A percentile compares a stretch with the other conserved stretches of the same genome.
These are phyloP conservation scores for Hemitrygon akajei DNA, from an alignment of 2,797 vertebrate species.

Conservation along the genomic window DNA sequence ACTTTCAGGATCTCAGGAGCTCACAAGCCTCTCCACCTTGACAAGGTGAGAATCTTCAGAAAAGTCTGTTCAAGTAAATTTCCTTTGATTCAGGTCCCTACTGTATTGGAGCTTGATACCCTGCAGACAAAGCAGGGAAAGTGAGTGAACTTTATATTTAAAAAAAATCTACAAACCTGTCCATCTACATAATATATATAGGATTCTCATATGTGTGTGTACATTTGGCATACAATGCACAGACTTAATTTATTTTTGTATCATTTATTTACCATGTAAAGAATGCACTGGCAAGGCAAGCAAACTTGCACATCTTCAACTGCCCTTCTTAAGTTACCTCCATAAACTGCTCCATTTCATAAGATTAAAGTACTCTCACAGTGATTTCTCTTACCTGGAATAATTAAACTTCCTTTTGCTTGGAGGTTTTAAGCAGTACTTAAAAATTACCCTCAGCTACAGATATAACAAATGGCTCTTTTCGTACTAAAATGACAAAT, in stretches of 20 bases:
- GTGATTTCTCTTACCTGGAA: too few species aligned
- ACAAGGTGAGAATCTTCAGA: too few species aligned
- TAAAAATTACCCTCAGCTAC: background rate
- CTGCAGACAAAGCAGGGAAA: background rate
- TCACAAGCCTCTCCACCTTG: too few species aligned
- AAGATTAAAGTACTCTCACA: too few species aligned
- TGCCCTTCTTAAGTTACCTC: too few species aligned
- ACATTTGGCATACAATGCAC: background rate
- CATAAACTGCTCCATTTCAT: too few species aligned
- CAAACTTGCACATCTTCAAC: too few species aligned
- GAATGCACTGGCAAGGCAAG: too few species aligned
- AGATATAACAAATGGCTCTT: background rate
- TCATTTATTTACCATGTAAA: too few species aligned
- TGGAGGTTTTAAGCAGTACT: background rate
- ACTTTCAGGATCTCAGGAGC: too few species aligned
- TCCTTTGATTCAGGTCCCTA: background rate
- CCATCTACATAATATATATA: too few species aligned
- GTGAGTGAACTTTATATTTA: background rate
- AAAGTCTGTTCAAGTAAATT: background rate
- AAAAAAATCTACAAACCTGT: too few species aligned
- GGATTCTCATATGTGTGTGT: background rate
- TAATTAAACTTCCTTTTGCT: background rate
- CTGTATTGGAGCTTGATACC: background rate
- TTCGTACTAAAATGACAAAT: slow-evolving; percentile 9
- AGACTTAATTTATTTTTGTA: background rate